phyloP scores from a whole-genome alignment of 2,797 vertebrate species.

The Arnoldichthys spilopterus region DNA sequence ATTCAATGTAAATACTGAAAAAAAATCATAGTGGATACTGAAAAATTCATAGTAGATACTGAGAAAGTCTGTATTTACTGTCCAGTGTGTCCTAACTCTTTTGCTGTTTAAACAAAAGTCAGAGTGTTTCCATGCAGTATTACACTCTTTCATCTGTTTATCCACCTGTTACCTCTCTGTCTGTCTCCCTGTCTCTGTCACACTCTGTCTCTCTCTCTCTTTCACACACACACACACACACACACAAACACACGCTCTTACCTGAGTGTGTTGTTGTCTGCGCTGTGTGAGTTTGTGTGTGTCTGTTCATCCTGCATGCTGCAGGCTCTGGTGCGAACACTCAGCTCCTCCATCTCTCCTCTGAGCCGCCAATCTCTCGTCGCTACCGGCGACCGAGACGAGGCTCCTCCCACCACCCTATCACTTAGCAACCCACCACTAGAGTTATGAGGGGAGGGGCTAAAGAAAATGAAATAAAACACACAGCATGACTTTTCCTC shows the following conservation, averaged over 20 bases:
- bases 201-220: no score
- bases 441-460: constrained; percentile 61
- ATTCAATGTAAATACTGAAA: no score
- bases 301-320: constrained; percentile 64
- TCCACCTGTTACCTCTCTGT: no score
- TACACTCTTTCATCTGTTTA: no score
- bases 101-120: no score
- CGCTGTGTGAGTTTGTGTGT: constrained; percentile 41
- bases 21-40: no score
- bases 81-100: no score
- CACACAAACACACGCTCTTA: constrained; percentile 54
- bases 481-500: constrained; percentile 1
- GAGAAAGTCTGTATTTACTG: no score
- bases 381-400: constrained; percentile 53
- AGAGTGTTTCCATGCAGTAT: no score
- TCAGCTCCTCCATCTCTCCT: constrained; percentile 69
- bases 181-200: no score
- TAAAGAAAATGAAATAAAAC: constrained; percentile 54
- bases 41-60: no score
- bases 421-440: constrained; percentile 76
- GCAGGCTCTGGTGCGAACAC: constrained; percentile 69
- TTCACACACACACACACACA: neutral
- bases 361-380: constrained; percentile 57
- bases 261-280: constrained; percentile 67
- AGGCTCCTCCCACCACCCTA: constrained; percentile 61